A percentile compares a stretch with the other conserved stretches of the same genome.
phyloP scores from a whole-genome alignment of 1,140 invertebrate genomes.

The Temnothorax curvispinosus region DNA sequence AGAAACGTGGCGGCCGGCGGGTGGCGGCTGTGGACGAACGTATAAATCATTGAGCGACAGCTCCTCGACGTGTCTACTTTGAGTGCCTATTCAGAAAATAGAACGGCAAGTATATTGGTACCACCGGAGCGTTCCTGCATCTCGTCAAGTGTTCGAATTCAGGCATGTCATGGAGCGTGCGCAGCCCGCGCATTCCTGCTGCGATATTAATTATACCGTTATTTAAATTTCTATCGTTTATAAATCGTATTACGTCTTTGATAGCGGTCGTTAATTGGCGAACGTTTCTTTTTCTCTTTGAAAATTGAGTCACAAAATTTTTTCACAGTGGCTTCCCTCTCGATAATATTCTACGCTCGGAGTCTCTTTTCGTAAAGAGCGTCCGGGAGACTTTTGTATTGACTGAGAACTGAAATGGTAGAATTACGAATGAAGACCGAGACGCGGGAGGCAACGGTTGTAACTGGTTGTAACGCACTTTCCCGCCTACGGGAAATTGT shows the following conservation, averaged over 20 bases:
- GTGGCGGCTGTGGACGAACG: slow-evolving; percentile 74
- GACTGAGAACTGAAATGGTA: slow-evolving; percentile 8
- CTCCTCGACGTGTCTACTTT: slow-evolving; percentile 79
- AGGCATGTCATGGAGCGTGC: slow-evolving; percentile 9
- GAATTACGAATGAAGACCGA: neutral
- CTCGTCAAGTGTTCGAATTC: slow-evolving; percentile 59
- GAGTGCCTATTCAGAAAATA: slow-evolving; percentile 81
- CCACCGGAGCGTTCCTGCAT: neutral
- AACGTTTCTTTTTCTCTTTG: too few relatives aligned
- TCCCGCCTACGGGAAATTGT: slow-evolving; percentile 63
- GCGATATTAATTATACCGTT: slow-evolving; percentile 5
- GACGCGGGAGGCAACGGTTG: neutral
- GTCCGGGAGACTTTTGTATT: neutral
- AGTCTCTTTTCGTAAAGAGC: neutral
- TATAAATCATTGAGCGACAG: slow-evolving; percentile 84
- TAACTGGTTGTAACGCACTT: slow-evolving; percentile 23
- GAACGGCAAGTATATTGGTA: slow-evolving; percentile 71
- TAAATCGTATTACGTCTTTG: neutral
- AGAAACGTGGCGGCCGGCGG: neutral
- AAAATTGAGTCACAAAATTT: neutral
- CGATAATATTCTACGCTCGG: neutral
- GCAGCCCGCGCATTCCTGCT: slow-evolving; percentile 23
- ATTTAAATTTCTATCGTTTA: neutral
- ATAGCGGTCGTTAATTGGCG: neutral
- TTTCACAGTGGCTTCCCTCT: neutral